Base-by-base conservation (phyloP, 2,888 invertebrate genomes). In the Cynaeus angustus region DNA sequence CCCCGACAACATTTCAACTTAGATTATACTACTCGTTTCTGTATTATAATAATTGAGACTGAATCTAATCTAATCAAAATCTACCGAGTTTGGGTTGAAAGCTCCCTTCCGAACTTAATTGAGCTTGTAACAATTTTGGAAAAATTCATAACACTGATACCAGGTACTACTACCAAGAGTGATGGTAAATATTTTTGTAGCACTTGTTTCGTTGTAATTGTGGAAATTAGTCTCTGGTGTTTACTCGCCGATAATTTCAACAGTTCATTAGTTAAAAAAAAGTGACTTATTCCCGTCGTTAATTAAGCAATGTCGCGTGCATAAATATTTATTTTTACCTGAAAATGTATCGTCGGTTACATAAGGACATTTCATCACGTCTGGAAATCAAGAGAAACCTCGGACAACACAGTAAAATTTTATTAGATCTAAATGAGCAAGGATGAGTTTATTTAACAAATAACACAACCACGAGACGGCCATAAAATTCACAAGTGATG, bases 261-360 rank as follows among this genome's bases (percentile, higher is more conserved):
- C 2, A 21, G 21, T 21, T 21, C 1, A 21, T 21, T 21, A 21
- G 21, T 21, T 21, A 21, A 21, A 21, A 21, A 21, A 21, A 21
- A 3, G 21, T 3, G 21, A 21, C 21, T 21, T 21, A 21, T 21
- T 21, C 37, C 9, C 37, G n/a, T 37, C n/a, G 9, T 45, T 45
- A 13, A 45, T 45, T 12, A 45, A 12, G 45, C 45, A 45, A 45
- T 14, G 14, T 13, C 14, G 45, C 45, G 45, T 45, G 14, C 59
- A 43, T 46, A 59, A 59, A 61, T 61, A 61, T 61, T 61, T 61
- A 61, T 61, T 61, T 50, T 61, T 61, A 61, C 61, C 48, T 50
- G 61, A 37, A 37, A 46, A 48, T 33, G 21, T 50, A 46, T 3
- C 37, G 13, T 30, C 37, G 26, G 16, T 41, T 56, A 59, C 46